Percentiles rank a stretch among this genome's conserved stretches.
Conservation (phyloP, 2,113 vertebrate genomes). For the Charina bottae region DNA sequence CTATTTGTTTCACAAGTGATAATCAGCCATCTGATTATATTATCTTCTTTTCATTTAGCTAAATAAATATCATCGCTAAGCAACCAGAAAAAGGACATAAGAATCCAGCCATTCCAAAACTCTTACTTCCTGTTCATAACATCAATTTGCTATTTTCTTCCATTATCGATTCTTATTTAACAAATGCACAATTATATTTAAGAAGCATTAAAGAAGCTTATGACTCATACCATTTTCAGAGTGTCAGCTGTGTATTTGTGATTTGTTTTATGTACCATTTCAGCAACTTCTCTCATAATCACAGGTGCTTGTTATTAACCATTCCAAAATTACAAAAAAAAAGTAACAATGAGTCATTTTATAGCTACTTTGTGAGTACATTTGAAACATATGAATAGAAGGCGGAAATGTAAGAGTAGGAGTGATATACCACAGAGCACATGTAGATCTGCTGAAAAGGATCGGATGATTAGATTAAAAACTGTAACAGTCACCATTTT, state of each 20-base stretch:
- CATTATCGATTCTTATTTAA: not conserved
- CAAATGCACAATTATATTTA: not conserved
- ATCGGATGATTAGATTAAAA: not conserved
- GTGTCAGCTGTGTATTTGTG: not conserved
- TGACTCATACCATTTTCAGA: not conserved
- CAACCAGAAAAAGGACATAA: not conserved
- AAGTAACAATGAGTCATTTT: not conserved
- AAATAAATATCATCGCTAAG: not conserved
- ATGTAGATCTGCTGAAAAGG: conserved; percentile 13
- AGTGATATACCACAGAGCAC: not conserved
- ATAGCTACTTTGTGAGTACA: not conserved
- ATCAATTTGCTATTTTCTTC: not conserved
- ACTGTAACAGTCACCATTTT: not conserved
- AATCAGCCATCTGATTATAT: not conserved
- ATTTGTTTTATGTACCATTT: not conserved
- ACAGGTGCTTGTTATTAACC: not conserved
- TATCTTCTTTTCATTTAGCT: not conserved
- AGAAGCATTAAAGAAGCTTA: not conserved
- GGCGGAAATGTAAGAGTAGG: not conserved
- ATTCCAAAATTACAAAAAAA: conserved; percentile 17
- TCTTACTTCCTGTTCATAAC: not conserved
- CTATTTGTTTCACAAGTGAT: not conserved
- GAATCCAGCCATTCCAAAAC: not conserved
- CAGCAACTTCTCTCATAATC: not conserved
- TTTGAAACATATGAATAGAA: not conserved